phyloP scores from a whole-genome alignment of 2,113 vertebrate species.

The Ptychochromis oligacanthus region DNA sequence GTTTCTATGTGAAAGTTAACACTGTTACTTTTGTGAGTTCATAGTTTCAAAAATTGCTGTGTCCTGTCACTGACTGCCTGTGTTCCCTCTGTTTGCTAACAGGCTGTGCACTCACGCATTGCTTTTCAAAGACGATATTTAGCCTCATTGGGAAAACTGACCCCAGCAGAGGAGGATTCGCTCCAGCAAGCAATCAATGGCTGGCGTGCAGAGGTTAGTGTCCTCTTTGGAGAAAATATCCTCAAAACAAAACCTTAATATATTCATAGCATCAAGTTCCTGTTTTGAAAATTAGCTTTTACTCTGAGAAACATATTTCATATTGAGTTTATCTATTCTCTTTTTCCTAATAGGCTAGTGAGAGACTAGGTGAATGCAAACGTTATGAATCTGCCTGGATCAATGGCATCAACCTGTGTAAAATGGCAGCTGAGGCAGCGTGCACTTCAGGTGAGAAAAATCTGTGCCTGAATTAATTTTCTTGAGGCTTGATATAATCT shows the following conservation, averaged over 20 bases:
- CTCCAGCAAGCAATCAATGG: conserved; percentile 76
- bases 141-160: conserved; percentile 75
- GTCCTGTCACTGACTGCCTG: conserved; percentile 10
- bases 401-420: conserved; percentile 75
- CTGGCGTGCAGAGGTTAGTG: conserved; percentile 76
- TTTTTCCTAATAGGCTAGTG: conserved; percentile 65
- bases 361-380: conserved; percentile 76
- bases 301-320: neutral
- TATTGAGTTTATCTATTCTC: neutral
- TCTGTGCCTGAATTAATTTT: neutral
- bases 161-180: conserved; percentile 72
- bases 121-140: conserved; percentile 79
- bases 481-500: neutral
- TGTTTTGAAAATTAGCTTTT: neutral
- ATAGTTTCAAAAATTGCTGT: neutral
- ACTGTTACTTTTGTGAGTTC: neutral
- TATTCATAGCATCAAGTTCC: neutral
- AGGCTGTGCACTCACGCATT: conserved; percentile 81
- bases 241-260: neutral
- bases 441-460: conserved; percentile 70
- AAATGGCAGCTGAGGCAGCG: conserved; percentile 78
- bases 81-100: neutral
- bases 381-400: conserved; percentile 78
- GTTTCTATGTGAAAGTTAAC: neutral
- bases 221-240: neutral